Conservation (phyloP, 1,140 invertebrate genomes). For the Mercenaria mercenaria region DNA sequence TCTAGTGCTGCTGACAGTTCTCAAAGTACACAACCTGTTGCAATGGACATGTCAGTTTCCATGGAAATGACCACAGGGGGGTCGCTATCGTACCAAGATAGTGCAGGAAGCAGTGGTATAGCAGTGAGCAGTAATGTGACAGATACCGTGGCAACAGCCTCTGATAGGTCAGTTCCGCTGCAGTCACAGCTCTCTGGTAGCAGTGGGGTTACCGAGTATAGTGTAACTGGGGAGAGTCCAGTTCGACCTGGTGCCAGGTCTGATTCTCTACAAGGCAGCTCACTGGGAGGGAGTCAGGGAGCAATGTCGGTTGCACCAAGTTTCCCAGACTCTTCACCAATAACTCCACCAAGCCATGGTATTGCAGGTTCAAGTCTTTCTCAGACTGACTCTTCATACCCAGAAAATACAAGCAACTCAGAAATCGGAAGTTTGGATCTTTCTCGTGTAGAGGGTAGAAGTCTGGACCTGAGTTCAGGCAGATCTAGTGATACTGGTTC, state of each 20-base stretch:
- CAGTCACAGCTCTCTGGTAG: slow-evolving; percentile 26
- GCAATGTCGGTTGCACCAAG: slow-evolving; percentile 32
- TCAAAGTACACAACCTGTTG: slow-evolving; percentile 4
- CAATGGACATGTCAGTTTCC: slow-evolving; percentile 31
- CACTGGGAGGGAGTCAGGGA: background rate
- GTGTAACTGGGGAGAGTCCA: slow-evolving; percentile 31
- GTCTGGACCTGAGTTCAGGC: slow-evolving; percentile 22
- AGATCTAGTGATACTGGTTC: background rate
- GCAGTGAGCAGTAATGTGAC: background rate
- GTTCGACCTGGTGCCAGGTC: slow-evolving; percentile 23
- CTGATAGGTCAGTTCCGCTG: background rate
- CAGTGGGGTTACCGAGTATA: slow-evolving; percentile 47
- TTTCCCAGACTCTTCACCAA: background rate
- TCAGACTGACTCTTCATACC: background rate
- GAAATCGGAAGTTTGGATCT: slow-evolving; percentile 46
- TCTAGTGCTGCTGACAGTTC: background rate
- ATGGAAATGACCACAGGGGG: background rate
- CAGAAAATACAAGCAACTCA: background rate
- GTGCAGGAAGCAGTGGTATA: background rate
- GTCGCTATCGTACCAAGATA: background rate
- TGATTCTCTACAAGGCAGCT: slow-evolving; percentile 2
- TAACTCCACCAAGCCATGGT: background rate
- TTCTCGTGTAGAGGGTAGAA: background rate
- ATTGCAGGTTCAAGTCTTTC: slow-evolving; percentile 5
- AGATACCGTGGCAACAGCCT: background rate